Conservation (phyloP, 2,113 vertebrate genomes). For the Phyllostomus hastatus region DNA sequence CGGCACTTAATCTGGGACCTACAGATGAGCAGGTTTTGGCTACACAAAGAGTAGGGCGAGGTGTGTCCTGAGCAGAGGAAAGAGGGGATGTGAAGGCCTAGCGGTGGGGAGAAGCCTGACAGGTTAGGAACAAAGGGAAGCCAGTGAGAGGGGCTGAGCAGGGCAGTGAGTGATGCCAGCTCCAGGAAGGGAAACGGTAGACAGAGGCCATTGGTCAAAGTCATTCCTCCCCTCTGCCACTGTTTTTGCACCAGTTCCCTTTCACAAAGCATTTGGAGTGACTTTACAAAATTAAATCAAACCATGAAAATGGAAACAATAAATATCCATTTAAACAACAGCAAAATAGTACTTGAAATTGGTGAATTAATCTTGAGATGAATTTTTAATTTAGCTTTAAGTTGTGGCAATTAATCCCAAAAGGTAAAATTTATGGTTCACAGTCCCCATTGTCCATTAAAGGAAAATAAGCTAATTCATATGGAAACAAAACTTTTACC, state of each 20-base stretch:
- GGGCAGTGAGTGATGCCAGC: not conserved
- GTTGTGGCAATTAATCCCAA: not conserved
- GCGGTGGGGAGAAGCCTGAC: not conserved
- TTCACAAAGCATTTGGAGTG: not conserved
- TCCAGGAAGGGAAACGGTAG: no score
- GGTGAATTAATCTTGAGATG: not conserved
- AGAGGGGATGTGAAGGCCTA: not conserved
- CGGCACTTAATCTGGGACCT: not conserved
- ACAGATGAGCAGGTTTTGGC: not conserved
- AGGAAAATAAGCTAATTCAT: not conserved
- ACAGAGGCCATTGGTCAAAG: no score
- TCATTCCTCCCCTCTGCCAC: not conserved
- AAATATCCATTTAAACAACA: not conserved
- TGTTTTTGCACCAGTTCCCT: not conserved
- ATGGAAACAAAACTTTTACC: not conserved
- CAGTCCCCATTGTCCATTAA: not conserved
- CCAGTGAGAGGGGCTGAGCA: not conserved
- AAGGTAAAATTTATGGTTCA: not conserved
- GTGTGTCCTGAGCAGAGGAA: not conserved
- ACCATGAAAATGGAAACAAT: not conserved
- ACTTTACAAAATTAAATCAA: not conserved
- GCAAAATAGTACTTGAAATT: not conserved
- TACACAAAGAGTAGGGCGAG: not conserved
- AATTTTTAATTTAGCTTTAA: conserved; percentile 5
- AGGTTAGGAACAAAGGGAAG: not conserved